A percentile compares a stretch with the other conserved stretches of the same genome.
These are phyloP conservation scores for Punctoribates punctum DNA, from an alignment of 2,888 invertebrate genomes.

Conservation along the genomic window DNA sequence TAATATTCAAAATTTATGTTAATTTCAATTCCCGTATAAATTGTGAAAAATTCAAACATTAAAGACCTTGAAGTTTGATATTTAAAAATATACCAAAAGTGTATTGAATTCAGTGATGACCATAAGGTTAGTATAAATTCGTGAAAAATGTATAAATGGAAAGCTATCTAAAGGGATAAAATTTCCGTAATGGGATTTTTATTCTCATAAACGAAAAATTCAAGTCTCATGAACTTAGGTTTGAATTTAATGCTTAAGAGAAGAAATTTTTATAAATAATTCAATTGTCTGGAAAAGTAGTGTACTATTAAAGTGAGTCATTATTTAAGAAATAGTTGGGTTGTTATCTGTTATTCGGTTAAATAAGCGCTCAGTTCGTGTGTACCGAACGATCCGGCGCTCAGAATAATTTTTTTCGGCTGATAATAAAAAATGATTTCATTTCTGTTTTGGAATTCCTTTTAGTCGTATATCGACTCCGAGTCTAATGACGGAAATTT, in stretches of 20 bases:
- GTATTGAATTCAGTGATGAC: no score
- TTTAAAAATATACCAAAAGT: no score
- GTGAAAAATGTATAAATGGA: no score
- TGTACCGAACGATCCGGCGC: neutral
- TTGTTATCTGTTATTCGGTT: constrained; percentile 12
- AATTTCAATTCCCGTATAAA: no score
- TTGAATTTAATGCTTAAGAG: neutral
- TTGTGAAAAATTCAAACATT: no score
- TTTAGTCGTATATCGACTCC: neutral
- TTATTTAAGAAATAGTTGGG: neutral
- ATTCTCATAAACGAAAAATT: no score
- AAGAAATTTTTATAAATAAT: neutral
- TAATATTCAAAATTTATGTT: no score
- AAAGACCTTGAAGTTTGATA: no score
- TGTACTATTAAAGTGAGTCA: neutral
- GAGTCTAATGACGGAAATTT: neutral
- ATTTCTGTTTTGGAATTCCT: constrained; percentile 7
- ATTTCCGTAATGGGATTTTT: no score
- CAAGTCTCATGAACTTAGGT: no score
- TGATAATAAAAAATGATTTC: constrained; percentile 21
- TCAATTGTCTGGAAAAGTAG: neutral
- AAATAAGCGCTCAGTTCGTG: neutral
- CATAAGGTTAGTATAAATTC: no score
- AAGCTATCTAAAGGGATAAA: no score
- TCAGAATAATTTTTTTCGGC: neutral